Conservation (phyloP, 2,113 vertebrate species). For the Gila orcuttii region DNA sequence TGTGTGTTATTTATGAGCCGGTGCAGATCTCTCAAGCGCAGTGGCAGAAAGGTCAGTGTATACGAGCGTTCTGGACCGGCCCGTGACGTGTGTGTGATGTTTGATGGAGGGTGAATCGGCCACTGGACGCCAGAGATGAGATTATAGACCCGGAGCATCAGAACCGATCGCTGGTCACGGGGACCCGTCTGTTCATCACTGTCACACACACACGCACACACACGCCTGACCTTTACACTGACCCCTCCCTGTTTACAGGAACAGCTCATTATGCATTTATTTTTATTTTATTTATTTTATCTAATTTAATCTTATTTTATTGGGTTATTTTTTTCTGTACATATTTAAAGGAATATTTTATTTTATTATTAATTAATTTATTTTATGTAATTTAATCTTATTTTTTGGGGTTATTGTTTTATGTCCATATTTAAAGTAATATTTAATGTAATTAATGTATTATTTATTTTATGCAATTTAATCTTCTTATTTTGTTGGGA, state of each 20-base stretch:
- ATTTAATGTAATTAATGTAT: too few relatives aligned
- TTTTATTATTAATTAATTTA: background rate
- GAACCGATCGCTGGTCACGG: background rate
- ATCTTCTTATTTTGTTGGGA: background rate
- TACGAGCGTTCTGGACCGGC: background rate
- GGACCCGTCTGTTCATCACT: slow-evolving; percentile 70
- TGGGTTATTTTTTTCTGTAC: background rate
- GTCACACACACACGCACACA: slow-evolving; percentile 58
- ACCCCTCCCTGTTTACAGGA: too few relatives aligned
- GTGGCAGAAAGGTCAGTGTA: too few relatives aligned
- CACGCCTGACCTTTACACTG: too few relatives aligned
- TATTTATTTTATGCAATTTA: background rate
- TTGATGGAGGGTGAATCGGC: slow-evolving; percentile 61
- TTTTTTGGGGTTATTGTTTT: too few relatives aligned
- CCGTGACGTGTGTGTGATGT: slow-evolving; percentile 37
- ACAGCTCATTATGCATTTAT: too few relatives aligned
- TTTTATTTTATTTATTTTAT: background rate
- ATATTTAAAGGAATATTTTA: background rate
- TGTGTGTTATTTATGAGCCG: slow-evolving; percentile 77
- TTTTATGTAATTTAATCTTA: too few relatives aligned
- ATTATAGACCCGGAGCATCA: background rate
- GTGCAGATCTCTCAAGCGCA: slow-evolving; percentile 45
- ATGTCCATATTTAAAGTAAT: too few relatives aligned
- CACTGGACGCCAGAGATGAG: slow-evolving; percentile 54
- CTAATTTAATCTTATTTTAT: background rate